Evolutionary conservation across 1,140 invertebrate species (phyloP).

Genomic region (Drosophila burlai): DNA sequence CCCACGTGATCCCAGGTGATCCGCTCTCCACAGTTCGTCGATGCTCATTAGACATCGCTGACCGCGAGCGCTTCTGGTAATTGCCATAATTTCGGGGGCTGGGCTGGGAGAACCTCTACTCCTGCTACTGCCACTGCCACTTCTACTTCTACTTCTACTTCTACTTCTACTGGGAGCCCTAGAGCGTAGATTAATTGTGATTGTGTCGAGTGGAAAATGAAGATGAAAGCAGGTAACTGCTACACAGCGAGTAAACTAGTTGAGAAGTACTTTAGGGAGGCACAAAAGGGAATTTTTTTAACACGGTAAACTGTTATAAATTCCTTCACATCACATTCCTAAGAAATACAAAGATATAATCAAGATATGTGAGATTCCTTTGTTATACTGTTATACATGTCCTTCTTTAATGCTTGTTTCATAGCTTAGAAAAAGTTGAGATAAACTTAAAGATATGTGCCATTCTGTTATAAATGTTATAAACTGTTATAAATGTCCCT

Average conservation of each 20-base stretch:
- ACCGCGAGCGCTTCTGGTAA: conserved; percentile 76
- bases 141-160: background rate
- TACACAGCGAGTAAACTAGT: background rate
- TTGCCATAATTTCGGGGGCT: conserved; percentile 67
- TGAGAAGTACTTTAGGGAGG: background rate
- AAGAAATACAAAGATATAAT: too few relatives aligned
- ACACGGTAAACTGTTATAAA: too few relatives aligned
- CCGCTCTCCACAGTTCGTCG: conserved; percentile 37
- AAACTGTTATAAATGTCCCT: too few relatives aligned
- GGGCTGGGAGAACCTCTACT: background rate
- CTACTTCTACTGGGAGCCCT: conserved; percentile 7
- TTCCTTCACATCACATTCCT: too few relatives aligned
- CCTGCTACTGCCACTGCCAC: background rate
- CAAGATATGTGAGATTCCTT: too few relatives aligned
- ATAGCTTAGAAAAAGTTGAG: too few relatives aligned
- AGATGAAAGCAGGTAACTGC: conserved; percentile 23
- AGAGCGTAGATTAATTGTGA: conserved; percentile 75
- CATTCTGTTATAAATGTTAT: too few relatives aligned
- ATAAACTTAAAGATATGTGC: too few relatives aligned
- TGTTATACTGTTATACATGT: too few relatives aligned
- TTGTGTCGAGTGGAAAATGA: conserved; percentile 51
- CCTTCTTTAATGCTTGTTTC: too few relatives aligned
- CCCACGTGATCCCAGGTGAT: conserved; percentile 48
- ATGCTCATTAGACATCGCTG: conserved; percentile 71
- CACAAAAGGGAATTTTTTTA: too few relatives aligned